Base-by-base conservation (phyloP, 2,888 invertebrate genomes). In the Synergus japonicus region DNA sequence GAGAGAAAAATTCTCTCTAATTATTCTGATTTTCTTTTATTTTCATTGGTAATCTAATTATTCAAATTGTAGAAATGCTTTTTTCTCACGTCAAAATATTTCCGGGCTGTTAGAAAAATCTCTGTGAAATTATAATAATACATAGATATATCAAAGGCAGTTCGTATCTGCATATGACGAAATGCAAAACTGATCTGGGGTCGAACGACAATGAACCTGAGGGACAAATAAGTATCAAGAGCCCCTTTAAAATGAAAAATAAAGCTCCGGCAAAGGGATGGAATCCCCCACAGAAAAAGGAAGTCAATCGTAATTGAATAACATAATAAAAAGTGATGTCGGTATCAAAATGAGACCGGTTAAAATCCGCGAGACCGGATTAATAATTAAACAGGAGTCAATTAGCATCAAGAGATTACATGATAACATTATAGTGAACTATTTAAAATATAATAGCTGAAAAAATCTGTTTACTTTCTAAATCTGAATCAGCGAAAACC, bases 291-390 rank as follows among this genome's bases (percentile, higher is more conserved):
- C 29, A 37, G 37, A 54, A 54, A 54, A n/a, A 73, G 54, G 41
- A 73, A 73, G 54, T 73, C 73, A 73, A 37, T 73, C 49, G n/a
- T 73, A 73, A 73, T 73, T 73, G 73, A 67, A 67, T 67, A 73
- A 54, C 41, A 73, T 46, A 67, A 44, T 22, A 73, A 44, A 64
- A 29, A 58, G 18, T 54, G 54, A 73, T 73, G 54, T 73, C 73
- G 54, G 54, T 73, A 54, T 73, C 67, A 22, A 67, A 44, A 43
- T 67, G 22, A 73, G 54, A 54, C 12, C 37, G 54, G 37, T 73
- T 54, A 10, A 73, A 54, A 58, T 73, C n/a, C 73, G 37, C 15
- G 2, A 73, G 54, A 73, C 37, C 73, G 18, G 29, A 29, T 29
- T 29, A 54, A 37, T 73, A 29, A 54, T 73, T 73, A 15, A 73